Evolutionary conservation across 2,888 invertebrate genomes (phyloP).

Genomic region (Frankliniella fusca): DNA sequence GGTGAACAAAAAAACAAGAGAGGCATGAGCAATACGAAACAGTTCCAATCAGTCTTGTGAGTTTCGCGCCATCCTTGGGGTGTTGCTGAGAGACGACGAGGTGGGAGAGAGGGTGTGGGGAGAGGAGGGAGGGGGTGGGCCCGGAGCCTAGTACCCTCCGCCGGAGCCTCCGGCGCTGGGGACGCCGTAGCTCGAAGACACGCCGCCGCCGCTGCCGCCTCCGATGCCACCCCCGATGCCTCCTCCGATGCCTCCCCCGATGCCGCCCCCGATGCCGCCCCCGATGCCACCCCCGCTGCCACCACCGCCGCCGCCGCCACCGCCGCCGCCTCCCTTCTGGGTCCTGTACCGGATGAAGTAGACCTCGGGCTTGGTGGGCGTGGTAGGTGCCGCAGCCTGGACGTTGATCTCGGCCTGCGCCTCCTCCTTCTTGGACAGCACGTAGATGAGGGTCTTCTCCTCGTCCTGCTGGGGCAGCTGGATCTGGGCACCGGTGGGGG

Average conservation of each 20-base stretch:
- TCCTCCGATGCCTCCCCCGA: neutral
- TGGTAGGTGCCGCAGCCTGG: constrained; percentile 28
- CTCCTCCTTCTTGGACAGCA: constrained; percentile 34
- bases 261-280: neutral
- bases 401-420: constrained; percentile 20
- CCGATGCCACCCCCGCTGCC: neutral
- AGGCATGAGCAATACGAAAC: constrained; percentile 19
- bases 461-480: constrained; percentile 23
- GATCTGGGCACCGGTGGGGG: constrained; percentile 32
- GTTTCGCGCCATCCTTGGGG: constrained; percentile 18
- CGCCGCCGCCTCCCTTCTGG: constrained; percentile 25
- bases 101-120: neutral
- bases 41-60: constrained; percentile 6
- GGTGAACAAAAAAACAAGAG: constrained; percentile 8
- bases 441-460: constrained; percentile 15
- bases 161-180: neutral
- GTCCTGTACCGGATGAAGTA: constrained; percentile 27
- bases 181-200: neutral
- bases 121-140: neutral
- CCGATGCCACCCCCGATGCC: neutral
- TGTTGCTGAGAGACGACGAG: constrained; percentile 1
- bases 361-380: constrained; percentile 30
- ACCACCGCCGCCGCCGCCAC: neutral
- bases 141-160: neutral
- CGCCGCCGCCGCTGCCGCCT: neutral